phyloP scores from a whole-genome alignment of 2,888 invertebrate species.

The Caenorhabditis plicata region DNA sequence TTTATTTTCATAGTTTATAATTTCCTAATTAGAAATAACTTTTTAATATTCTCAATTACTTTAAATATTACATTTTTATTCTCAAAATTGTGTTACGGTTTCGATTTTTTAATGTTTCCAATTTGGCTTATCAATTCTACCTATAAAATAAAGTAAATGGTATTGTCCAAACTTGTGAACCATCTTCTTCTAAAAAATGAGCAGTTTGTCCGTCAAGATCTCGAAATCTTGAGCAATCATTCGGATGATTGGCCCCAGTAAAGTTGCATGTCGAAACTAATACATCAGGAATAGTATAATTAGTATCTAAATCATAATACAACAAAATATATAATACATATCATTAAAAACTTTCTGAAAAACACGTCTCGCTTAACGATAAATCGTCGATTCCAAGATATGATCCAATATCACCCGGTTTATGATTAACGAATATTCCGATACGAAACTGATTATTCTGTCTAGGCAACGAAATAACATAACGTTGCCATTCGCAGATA shows the following conservation, averaged over 20 bases:
- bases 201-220: slow-evolving; percentile 21
- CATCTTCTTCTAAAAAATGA: slow-evolving; percentile 23
- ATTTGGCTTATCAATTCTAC: background rate
- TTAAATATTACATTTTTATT: no score
- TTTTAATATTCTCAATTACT: no score
- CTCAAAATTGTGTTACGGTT: no score
- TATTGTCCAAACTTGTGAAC: slow-evolving; percentile 28
- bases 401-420: background rate
- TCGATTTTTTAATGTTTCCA: no score
- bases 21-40: no score
- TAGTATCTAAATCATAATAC: slow-evolving; percentile 2
- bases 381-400: slow-evolving; percentile 24
- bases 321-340: background rate
- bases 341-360: slow-evolving; percentile 10
- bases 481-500: slow-evolving; percentile 17
- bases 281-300: slow-evolving; percentile 14
- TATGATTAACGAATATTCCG: slow-evolving; percentile 16
- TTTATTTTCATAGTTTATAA: no score
- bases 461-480: slow-evolving; percentile 6
- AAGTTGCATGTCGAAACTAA: slow-evolving; percentile 9
- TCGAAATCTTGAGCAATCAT: slow-evolving; percentile 7
- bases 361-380: slow-evolving; percentile 23
- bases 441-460: slow-evolving; percentile 17
- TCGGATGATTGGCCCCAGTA: slow-evolving; percentile 9
- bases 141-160: slow-evolving; percentile 14